These are phyloP conservation scores for Aphis gossypii DNA, from an alignment of 1,140 invertebrate species.

Conservation along the genomic window DNA sequence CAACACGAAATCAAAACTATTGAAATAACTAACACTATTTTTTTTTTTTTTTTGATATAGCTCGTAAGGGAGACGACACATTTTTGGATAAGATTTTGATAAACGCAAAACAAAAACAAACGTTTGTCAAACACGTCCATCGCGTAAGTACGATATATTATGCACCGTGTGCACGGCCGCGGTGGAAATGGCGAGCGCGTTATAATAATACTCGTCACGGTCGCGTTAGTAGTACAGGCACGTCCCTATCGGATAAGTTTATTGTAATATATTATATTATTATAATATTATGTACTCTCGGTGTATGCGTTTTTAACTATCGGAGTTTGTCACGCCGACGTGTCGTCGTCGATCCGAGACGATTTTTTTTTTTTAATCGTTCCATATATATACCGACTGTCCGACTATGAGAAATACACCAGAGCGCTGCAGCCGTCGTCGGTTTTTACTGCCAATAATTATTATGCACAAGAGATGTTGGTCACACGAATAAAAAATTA, in stretches of 20 bases:
- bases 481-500: background rate
- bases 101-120: background rate
- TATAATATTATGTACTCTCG: background rate
- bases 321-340: background rate
- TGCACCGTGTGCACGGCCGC: background rate
- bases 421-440: background rate
- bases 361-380: background rate
- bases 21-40: background rate
- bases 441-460: background rate
- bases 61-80: background rate
- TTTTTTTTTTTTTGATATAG: background rate
- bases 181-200: background rate
- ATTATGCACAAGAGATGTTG: background rate
- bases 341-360: background rate
- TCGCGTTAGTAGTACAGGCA: background rate
- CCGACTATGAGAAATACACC: background rate
- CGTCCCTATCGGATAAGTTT: background rate
- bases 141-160: background rate
- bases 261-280: constrained; percentile 14
- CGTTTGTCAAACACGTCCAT: background rate
- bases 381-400: background rate
- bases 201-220: constrained; percentile 15
- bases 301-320: background rate
- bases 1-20: background rate
- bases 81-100: background rate